Conservation (phyloP, 92 coral and sea anemone genomes). For the Muricea muricata region DNA sequence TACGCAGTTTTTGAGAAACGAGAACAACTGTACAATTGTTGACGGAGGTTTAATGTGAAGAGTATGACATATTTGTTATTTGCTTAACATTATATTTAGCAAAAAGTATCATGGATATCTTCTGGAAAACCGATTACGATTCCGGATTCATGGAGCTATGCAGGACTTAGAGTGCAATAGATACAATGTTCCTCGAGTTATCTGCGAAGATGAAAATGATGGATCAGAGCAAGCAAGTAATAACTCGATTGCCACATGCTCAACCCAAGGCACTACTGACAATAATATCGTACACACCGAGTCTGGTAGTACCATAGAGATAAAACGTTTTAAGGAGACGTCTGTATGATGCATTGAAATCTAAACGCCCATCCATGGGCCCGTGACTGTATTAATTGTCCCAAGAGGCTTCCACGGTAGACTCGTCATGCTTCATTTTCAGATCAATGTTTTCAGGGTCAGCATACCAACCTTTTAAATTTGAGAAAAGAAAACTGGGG, state of each 20-base stretch:
- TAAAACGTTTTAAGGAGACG: constrained; percentile 24
- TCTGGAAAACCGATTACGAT: constrained; percentile 89
- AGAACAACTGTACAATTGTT: too few relatives aligned
- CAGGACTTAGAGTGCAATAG: constrained; percentile 69
- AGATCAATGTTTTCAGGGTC: too few relatives aligned
- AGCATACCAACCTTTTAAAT: too few relatives aligned
- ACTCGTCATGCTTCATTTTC: too few relatives aligned
- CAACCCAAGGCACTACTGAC: not conserved
- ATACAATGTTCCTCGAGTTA: constrained; percentile 10
- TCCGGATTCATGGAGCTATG: constrained; percentile 87
- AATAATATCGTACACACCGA: not conserved
- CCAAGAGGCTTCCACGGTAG: too few relatives aligned
- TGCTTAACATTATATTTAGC: too few relatives aligned
- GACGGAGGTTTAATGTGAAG: too few relatives aligned
- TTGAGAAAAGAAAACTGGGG: too few relatives aligned
- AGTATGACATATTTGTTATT: too few relatives aligned
- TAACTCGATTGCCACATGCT: not conserved
- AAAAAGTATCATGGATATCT: constrained; percentile 86
- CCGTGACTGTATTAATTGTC: too few relatives aligned
- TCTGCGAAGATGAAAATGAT: not conserved
- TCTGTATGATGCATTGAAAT: not conserved
- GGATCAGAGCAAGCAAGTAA: not conserved
- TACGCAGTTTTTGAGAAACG: too few relatives aligned
- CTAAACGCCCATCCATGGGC: too few relatives aligned
- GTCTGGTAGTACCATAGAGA: not conserved